Evolutionary conservation across 2,888 invertebrate genomes (phyloP).

Genomic region (Leptinotarsa peninsularis): DNA sequence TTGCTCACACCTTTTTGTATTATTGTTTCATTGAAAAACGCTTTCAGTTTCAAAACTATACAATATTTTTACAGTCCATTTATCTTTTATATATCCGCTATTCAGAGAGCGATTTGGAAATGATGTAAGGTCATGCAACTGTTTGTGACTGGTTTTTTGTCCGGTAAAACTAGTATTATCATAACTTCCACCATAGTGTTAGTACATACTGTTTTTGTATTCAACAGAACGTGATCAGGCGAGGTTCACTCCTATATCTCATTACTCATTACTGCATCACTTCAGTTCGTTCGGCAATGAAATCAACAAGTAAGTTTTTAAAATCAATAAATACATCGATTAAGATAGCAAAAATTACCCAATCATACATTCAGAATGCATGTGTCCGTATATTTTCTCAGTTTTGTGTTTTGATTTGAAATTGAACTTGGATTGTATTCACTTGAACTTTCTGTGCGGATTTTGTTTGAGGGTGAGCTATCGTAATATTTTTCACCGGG

Average conservation of each 20-base stretch:
- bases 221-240: conserved; percentile 14
- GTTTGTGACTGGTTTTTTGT: conserved; percentile 11
- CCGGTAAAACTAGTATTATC: conserved; percentile 9
- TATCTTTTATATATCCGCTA: not conserved
- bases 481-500: not conserved
- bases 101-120: not conserved
- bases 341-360: not conserved
- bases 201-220: conserved; percentile 4
- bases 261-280: not conserved
- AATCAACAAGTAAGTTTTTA: conserved; percentile 3
- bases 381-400: not conserved
- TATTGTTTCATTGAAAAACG: too few species aligned
- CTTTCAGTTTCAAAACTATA: too few species aligned
- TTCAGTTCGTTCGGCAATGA: not conserved
- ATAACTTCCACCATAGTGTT: conserved; percentile 11
- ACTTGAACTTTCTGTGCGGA: not conserved
- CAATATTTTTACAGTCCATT: not conserved
- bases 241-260: not conserved
- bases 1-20: too few species aligned
- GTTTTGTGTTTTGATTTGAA: not conserved
- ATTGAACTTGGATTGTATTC: not conserved
- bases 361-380: not conserved
- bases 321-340: not conserved
- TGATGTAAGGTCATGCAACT: conserved; percentile 13
- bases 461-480: not conserved